These are phyloP conservation scores for Spea multiplicata DNA, from an alignment of 2,113 vertebrate species.

Conservation along the genomic window DNA sequence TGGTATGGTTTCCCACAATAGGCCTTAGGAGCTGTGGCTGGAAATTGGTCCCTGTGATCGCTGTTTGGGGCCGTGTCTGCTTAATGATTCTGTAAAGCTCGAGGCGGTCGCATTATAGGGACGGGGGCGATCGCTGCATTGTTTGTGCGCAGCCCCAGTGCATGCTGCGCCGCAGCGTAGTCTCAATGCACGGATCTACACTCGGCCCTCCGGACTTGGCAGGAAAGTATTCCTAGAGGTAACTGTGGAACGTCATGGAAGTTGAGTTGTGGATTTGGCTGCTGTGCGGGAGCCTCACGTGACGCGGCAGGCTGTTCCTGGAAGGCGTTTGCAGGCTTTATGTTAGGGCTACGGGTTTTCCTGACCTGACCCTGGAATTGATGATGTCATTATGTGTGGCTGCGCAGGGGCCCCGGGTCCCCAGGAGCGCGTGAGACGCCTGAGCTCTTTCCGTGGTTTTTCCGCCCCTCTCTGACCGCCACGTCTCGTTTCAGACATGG, in stretches of 20 bases:
- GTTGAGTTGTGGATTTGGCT: conserved; percentile 26
- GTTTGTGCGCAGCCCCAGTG: neutral
- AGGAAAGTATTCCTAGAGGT: conserved; percentile 32
- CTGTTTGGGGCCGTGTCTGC: too few species aligned
- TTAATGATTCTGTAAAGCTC: too few species aligned
- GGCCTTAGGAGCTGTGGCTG: too few species aligned
- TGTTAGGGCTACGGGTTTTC: neutral
- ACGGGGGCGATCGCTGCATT: too few species aligned
- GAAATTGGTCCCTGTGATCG: too few species aligned
- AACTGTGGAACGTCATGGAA: conserved; percentile 16
- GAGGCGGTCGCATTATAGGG: too few species aligned
- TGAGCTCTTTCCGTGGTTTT: neutral
- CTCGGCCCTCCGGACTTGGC: conserved; percentile 25
- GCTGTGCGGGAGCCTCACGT: neutral
- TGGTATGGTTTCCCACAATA: too few species aligned
- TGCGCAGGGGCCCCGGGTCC: too few species aligned
- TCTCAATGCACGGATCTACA: neutral
- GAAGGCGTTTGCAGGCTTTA: neutral
- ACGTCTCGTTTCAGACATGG: conserved; percentile 75
- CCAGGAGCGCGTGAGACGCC: too few species aligned
- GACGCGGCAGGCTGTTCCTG: conserved; percentile 28
- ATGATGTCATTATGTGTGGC: too few species aligned
- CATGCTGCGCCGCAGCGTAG: neutral
- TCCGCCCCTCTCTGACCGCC: neutral
- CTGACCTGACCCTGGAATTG: too few species aligned